Conservation (phyloP, 2,113 vertebrate species). For the Rana temporaria region DNA sequence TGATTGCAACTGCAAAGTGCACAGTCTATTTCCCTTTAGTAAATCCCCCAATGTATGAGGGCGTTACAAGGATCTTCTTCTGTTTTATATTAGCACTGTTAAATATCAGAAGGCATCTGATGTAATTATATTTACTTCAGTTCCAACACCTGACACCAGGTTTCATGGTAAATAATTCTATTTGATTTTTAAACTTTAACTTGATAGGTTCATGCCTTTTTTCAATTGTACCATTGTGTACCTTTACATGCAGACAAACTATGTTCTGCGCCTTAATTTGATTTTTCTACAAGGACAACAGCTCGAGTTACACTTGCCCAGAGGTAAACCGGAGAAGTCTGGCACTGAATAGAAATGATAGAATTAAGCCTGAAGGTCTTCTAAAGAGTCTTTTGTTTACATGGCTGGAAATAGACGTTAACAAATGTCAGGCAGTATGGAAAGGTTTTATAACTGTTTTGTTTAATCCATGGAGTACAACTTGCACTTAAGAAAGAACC, state of each 20-base stretch:
- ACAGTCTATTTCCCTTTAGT: too few relatives aligned
- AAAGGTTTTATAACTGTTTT: background rate
- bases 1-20: too few relatives aligned
- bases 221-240: background rate
- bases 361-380: background rate
- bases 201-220: background rate
- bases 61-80: too few relatives aligned
- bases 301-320: background rate
- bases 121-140: too few relatives aligned
- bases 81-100: too few relatives aligned
- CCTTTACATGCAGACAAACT: background rate
- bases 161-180: too few relatives aligned
- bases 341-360: background rate
- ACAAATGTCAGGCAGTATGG: conserved; percentile 8
- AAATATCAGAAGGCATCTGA: too few relatives aligned
- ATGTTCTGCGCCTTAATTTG: background rate
- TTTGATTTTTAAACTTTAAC: too few relatives aligned
- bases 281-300: background rate
- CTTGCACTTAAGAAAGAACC: background rate
- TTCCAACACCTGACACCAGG: too few relatives aligned
- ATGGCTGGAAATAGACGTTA: conserved; percentile 28
- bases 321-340: conserved; percentile 25
- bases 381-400: conserved; percentile 24
- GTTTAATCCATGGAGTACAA: conserved; percentile 7
- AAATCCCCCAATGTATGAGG: too few relatives aligned